These are phyloP conservation scores for Marcusenius ussheri DNA, from an alignment of 2,113 vertebrate genomes.

Conservation along the genomic window DNA sequence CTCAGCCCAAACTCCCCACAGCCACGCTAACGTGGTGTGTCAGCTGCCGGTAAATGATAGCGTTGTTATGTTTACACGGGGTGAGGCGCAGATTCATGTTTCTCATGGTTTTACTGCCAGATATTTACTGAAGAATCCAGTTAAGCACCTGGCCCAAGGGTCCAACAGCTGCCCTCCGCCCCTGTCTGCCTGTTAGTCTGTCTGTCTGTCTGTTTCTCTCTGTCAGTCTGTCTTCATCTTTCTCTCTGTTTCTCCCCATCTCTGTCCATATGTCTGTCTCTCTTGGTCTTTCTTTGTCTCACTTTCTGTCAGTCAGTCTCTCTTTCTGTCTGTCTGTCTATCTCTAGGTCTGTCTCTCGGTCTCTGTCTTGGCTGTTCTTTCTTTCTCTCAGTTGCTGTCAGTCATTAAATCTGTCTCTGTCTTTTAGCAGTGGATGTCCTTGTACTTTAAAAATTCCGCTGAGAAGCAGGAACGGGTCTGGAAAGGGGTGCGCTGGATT, in stretches of 20 bases:
- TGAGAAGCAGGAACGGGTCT: neutral
- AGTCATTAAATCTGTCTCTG: neutral
- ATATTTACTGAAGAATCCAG: neutral
- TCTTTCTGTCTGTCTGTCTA: neutral
- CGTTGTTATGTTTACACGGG: neutral
- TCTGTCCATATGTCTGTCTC: no score
- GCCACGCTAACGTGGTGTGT: neutral
- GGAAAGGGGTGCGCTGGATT: no score
- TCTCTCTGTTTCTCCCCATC: no score
- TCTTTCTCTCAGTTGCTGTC: neutral
- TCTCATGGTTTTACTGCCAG: neutral
- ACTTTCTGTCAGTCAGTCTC: neutral
- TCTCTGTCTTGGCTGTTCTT: no score
- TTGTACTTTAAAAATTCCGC: neutral
- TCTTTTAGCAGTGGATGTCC: neutral
- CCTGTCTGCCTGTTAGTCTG: neutral
- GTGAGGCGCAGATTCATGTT: neutral
- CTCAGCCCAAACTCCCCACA: neutral
- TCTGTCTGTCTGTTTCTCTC: neutral
- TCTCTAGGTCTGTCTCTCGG: neutral
- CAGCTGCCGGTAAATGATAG: neutral
- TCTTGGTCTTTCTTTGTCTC: neutral
- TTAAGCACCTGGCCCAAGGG: neutral
- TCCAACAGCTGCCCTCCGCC: neutral
- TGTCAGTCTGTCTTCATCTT: neutral